These are phyloP conservation scores for Hemaris fuciformis DNA, from an alignment of 2,888 invertebrate species.

Conservation along the genomic window DNA sequence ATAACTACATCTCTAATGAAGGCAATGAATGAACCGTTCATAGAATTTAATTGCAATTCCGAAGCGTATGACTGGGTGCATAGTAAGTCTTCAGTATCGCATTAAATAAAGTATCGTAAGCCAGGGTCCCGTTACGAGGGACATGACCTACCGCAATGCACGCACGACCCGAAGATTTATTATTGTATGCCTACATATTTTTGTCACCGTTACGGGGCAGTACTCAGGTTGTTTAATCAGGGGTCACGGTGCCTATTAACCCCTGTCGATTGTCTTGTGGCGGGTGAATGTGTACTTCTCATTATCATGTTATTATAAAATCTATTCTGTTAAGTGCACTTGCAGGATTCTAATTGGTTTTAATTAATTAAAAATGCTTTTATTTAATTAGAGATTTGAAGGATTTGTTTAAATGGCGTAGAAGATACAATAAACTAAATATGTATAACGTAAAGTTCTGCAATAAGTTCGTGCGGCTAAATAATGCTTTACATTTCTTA, in stretches of 20 bases:
- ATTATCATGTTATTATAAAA: too few species aligned
- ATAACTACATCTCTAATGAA: not conserved
- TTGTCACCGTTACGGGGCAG: slow-evolving; percentile 22
- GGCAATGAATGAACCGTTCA: not conserved
- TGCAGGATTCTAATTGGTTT: too few species aligned
- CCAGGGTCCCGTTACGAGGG: slow-evolving; percentile 19
- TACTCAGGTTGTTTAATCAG: not conserved
- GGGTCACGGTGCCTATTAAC: not conserved
- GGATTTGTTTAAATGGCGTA: too few species aligned
- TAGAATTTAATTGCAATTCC: not conserved
- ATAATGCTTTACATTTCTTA: too few species aligned
- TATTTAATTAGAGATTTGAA: too few species aligned
- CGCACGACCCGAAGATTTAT: slow-evolving; percentile 31
- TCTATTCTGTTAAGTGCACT: too few species aligned
- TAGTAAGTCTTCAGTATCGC: slow-evolving; percentile 5
- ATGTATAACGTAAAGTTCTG: too few species aligned
- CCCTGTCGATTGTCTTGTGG: not conserved
- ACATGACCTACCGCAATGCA: slow-evolving; percentile 30
- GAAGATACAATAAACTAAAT: too few species aligned
- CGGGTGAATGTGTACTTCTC: not conserved
- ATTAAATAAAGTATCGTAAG: slow-evolving; percentile 13
- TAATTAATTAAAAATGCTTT: too few species aligned
- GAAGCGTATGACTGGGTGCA: slow-evolving; percentile 3
- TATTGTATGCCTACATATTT: slow-evolving; percentile 29
- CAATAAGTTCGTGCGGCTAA: too few species aligned